phyloP scores from a whole-genome alignment of 2,888 invertebrate species.

The Mythimna ferrago region DNA sequence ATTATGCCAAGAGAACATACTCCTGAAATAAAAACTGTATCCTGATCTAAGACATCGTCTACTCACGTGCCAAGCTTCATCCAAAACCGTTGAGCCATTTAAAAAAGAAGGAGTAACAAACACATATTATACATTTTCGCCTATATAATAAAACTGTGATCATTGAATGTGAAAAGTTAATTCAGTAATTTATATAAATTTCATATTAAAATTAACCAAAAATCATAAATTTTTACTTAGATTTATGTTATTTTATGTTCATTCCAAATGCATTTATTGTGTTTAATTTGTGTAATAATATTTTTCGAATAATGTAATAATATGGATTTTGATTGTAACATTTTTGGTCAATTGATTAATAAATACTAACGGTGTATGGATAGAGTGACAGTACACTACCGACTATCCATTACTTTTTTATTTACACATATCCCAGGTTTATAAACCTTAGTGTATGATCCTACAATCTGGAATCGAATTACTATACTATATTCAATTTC shows the following conservation, averaged over 20 bases:
- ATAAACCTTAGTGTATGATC: background rate
- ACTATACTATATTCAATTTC: background rate
- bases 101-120: too few relatives aligned
- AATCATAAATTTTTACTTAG: slow-evolving; percentile 20
- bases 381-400: background rate
- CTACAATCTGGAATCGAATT: background rate
- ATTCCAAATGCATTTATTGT: slow-evolving; percentile 64
- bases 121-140: too few relatives aligned
- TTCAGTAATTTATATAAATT: slow-evolving; percentile 27
- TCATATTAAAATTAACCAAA: slow-evolving; percentile 30
- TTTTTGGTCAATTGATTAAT: background rate
- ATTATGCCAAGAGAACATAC: too few relatives aligned
- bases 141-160: too few relatives aligned
- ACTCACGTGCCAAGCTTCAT: too few relatives aligned
- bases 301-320: background rate
- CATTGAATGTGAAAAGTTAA: slow-evolving; percentile 8
- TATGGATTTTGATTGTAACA: background rate
- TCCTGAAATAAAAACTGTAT: too few relatives aligned
- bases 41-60: too few relatives aligned
- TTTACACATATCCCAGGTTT: background rate
- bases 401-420: background rate
- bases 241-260: slow-evolving; percentile 33
- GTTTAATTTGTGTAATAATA: slow-evolving; percentile 16
- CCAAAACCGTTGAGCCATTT: too few relatives aligned
- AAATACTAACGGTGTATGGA: background rate